Evolutionary conservation across 2,797 vertebrate species (phyloP).

Genomic region (Alfaro cultratus): DNA sequence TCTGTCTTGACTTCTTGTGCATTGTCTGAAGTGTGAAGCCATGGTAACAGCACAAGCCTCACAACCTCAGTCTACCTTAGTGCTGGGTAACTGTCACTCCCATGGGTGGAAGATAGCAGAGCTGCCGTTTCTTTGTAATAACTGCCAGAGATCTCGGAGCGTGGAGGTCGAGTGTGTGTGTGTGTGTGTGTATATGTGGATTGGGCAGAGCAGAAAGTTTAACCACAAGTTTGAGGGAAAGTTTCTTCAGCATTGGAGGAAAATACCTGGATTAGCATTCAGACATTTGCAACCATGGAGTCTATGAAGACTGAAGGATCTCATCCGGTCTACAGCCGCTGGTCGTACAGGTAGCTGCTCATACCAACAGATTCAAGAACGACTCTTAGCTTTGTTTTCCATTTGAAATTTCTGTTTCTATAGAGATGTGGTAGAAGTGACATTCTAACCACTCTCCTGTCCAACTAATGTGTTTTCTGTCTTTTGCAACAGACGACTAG

Average conservation of each 20-base stretch:
- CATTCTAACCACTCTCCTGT: background rate
- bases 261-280: conserved; percentile 42
- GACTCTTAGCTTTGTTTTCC: background rate
- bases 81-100: conserved; percentile 63
- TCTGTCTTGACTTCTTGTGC: conserved; percentile 29
- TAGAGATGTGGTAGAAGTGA: background rate
- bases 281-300: conserved; percentile 77
- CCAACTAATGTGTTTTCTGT: background rate
- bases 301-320: conserved; percentile 69
- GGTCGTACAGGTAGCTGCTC: conserved; percentile 83
- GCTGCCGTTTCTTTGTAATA: conserved; percentile 54
- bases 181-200: background rate
- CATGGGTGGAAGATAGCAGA: conserved; percentile 53
- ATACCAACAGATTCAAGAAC: conserved; percentile 1
- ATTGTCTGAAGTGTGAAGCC: conserved; percentile 55
- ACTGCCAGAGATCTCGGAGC: conserved; percentile 44
- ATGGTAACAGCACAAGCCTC: conserved; percentile 67
- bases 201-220: conserved; percentile 24
- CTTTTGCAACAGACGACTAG: background rate
- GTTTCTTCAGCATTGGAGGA: conserved; percentile 4
- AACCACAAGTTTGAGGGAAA: conserved; percentile 27
- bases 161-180: conserved; percentile 16
- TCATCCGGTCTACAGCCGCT: conserved; percentile 83
- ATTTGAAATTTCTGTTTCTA: background rate
- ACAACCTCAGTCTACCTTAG: conserved; percentile 44